phyloP scores from a whole-genome alignment of 2,113 vertebrate species.

The Eublepharis macularius region DNA sequence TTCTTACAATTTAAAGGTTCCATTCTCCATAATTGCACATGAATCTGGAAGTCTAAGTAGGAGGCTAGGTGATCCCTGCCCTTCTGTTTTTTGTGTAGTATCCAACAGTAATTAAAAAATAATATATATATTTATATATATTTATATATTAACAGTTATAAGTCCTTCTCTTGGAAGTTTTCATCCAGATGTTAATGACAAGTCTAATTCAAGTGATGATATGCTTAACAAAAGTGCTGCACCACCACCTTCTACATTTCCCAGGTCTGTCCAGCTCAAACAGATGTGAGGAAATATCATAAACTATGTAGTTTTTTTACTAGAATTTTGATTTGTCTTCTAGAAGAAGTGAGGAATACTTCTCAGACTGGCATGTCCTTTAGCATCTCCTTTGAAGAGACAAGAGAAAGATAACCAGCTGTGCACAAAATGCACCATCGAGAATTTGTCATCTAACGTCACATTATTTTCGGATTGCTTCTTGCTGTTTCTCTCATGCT shows the following conservation, averaged over 20 bases:
- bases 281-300: constrained; percentile 59
- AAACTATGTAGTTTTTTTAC: constrained; percentile 61
- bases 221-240: constrained; percentile 70
- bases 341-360: constrained; percentile 68
- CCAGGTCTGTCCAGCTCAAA: constrained; percentile 68
- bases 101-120: constrained; percentile 71
- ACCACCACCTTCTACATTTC: constrained; percentile 68
- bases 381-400: constrained; percentile 68
- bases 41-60: constrained; percentile 64
- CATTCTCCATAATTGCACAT: constrained; percentile 68
- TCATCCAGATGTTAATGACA: constrained; percentile 69
- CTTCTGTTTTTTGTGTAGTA: constrained; percentile 72
- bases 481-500: constrained; percentile 70
- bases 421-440: constrained; percentile 59
- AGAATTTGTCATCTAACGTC: constrained; percentile 69
- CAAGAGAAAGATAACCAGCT: constrained; percentile 61
- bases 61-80: constrained; percentile 58
- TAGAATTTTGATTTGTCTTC: constrained; percentile 71
- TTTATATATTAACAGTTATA: constrained; percentile 65
- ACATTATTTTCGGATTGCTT: constrained; percentile 69
- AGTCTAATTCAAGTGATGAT: constrained; percentile 71
- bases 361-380: constrained; percentile 59
- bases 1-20: constrained; percentile 63
- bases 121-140: constrained; percentile 53
- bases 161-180: constrained; percentile 66